Evolutionary conservation across 1,140 invertebrate species (phyloP), one percentile per base, ranked within the genome.

Genomic region (Agraylea sexmaculata): DNA sequence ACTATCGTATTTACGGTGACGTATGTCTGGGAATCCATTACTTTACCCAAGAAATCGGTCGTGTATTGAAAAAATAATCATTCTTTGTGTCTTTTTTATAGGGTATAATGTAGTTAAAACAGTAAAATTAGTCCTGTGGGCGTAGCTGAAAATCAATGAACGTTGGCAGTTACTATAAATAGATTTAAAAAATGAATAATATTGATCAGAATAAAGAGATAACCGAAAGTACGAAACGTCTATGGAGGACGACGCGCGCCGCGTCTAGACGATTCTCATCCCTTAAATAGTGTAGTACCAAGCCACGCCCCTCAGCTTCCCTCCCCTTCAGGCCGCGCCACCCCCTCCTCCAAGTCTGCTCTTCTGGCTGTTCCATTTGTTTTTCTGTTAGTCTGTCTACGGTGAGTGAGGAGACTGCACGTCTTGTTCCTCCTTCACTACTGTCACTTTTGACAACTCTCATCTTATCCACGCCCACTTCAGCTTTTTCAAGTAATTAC

Each of bases 231-330:
- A 39, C 42, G 42, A 28, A 44, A 37, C 42, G 42, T 17, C 36
- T 44, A 25, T 44, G 42, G 28, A 39, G 18, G 22, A 40, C 46
- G 46, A 44, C 38, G 46, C 46, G 46, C 46, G 46, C 42, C 46
- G 46, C 46, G 46, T 47, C 46, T 47, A 47, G 46, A 47, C 46
- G 27, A 31, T 38, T 7, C 16, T 38, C 10, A 5, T 13, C 28
- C n/a, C 16, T 16, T 28, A 23, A 28, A 19, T 40, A 12, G 38
- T 15, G 10, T 32, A 8, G 30, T 7, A 11, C 19, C 7, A 25
- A 25, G 23, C 16, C 34, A 6, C 29, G 40, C 33, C 40, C 22
- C 23, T 21, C 36, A 11, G 12, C 36, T 15, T 15, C 7, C 30
- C 13, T 13, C 30, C 3, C 16, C 22, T 13, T 10, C 3, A 12